Evolutionary conservation across 2,797 vertebrate genomes (phyloP), one percentile per base, ranked within the genome.

Genomic region (Eidolon dupreanum): DNA sequence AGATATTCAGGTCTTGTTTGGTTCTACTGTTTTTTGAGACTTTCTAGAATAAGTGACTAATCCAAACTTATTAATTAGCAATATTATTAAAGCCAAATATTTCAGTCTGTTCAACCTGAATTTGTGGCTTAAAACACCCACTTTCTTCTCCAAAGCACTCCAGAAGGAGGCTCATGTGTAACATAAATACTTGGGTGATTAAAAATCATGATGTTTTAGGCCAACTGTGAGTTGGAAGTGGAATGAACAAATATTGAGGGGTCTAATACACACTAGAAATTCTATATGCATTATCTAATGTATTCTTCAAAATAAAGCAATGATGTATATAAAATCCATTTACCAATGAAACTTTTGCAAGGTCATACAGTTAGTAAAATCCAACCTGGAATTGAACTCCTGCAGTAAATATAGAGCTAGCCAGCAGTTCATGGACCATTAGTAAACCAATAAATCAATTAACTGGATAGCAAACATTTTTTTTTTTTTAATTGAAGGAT

Each of bases 1-100:
- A 85, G 51, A 92, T 86, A 96, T 87, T 68, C 61, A 68, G 41
- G 61, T 74, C 63, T 90, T 93, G 1, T 33, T 83, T 94, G 38
- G 5, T 74, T 26, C 10, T 68, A 75, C 36, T 94, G 12, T 95
- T 90, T 95, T 89, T 74, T 78, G 36, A 93, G 51, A 86, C 8
- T 94, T 95, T 91, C n/a, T 74, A 7, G 93, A 94, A 49, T 78
- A 94, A 91, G 13, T 83, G 13, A 55, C n/a, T 88, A 90, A 93
- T 85, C 31, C 7, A 95, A 68, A 83, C 3, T 20, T 85, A 96
- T 90, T 96, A 95, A 86, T 90, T 90, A 90, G 6, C 9, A 49
- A 82, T 65, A 33, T 77, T 90, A 73, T 38, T 91, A 81, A 65
- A 78, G 36, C 24, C 57, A 91, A 70, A 71, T 49, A 93, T 92